Evolutionary conservation across 2,113 vertebrate genomes (phyloP).

Genomic region (Psophia crepitans): DNA sequence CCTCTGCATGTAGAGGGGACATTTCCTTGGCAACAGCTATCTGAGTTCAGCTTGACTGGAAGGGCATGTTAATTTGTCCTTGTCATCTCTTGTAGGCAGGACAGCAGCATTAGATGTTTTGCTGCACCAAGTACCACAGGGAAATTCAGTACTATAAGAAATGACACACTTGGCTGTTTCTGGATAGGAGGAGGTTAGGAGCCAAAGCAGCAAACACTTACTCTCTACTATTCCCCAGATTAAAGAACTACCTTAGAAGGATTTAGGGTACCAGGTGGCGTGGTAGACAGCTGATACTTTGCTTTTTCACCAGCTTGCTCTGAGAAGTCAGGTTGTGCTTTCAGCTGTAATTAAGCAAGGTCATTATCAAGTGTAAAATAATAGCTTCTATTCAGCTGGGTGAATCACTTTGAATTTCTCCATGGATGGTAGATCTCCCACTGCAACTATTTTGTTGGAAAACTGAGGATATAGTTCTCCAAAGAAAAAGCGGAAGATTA

Average conservation of each 20-base stretch:
- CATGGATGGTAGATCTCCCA: neutral
- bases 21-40: slow-evolving; percentile 26
- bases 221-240: slow-evolving; percentile 32
- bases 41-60: slow-evolving; percentile 21
- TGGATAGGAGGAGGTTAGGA: neutral
- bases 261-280: slow-evolving; percentile 52
- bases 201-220: neutral
- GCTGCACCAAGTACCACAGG: slow-evolving; percentile 23
- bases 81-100: slow-evolving; percentile 34
- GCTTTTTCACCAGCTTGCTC: slow-evolving; percentile 40
- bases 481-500: neutral
- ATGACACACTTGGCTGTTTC: slow-evolving; percentile 45
- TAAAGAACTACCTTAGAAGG: slow-evolving; percentile 24
- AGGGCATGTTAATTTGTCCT: slow-evolving; percentile 44
- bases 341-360: slow-evolving; percentile 57
- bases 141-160: slow-evolving; percentile 30
- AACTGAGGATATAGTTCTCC: neutral
- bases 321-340: slow-evolving; percentile 20
- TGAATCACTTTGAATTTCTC: slow-evolving; percentile 12
- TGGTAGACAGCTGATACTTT: slow-evolving; percentile 51
- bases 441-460: neutral
- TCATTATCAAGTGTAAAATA: slow-evolving; percentile 28
- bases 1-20: neutral
- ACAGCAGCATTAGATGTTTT: neutral
- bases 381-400: slow-evolving; percentile 8